Conservation (phyloP, 2,113 vertebrate species). For the Serranochromis macrocephalus region DNA sequence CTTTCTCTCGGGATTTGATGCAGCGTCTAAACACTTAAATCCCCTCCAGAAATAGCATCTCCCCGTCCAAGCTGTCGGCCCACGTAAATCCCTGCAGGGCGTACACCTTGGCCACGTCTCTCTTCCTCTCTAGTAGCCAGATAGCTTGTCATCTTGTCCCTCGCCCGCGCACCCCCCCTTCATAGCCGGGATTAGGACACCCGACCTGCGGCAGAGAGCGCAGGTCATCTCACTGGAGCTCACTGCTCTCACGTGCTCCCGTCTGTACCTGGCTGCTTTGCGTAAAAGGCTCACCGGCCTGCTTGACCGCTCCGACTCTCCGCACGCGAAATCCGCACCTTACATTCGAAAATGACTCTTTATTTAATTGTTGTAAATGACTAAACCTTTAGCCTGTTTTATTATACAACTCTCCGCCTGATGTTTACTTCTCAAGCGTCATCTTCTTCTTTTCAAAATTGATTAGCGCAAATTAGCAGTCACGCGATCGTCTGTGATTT, state of each 20-base stretch:
- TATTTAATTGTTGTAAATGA: background rate
- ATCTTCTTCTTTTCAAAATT: background rate
- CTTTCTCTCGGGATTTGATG: conserved; percentile 65
- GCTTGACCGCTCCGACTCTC: background rate
- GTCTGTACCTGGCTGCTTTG: background rate
- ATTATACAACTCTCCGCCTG: background rate
- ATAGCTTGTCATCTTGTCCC: background rate
- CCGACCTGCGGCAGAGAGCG: background rate
- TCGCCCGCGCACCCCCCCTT: background rate
- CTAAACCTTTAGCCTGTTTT: background rate
- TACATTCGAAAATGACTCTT: background rate
- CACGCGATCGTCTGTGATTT: background rate
- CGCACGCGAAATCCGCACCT: background rate
- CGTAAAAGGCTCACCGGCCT: background rate
- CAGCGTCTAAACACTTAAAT: conserved; percentile 69
- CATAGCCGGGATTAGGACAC: conserved; percentile 41
- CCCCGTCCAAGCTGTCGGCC: conserved; percentile 64
- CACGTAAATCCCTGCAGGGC: conserved; percentile 65
- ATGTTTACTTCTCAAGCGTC: too few species aligned
- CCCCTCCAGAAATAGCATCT: conserved; percentile 70
- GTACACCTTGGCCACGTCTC: conserved; percentile 42
- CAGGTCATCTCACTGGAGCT: conserved; percentile 4
- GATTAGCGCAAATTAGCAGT: background rate
- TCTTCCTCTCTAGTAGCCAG: conserved; percentile 11
- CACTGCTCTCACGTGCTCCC: conserved; percentile 22